Conservation (phyloP, 2,888 invertebrate genomes). For the Lochmaea capreae region DNA sequence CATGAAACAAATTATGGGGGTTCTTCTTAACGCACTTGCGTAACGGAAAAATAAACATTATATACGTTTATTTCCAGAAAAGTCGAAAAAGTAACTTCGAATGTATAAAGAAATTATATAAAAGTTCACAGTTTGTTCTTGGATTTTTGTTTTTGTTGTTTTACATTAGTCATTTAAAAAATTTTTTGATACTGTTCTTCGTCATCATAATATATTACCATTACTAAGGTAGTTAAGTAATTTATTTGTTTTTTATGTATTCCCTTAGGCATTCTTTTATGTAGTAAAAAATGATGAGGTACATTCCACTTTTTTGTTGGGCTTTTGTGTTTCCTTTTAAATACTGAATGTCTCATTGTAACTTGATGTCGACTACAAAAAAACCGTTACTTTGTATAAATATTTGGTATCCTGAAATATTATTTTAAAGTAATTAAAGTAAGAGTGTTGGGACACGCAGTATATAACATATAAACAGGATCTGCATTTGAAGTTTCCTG, state of each 20-base stretch:
- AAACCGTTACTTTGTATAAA: background rate
- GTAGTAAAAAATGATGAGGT: conserved; percentile 51
- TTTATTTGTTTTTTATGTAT: conserved; percentile 56
- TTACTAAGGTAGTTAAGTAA: conserved; percentile 53
- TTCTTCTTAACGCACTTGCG: too few species aligned
- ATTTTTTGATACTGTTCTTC: conserved; percentile 56
- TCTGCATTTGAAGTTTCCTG: conserved; percentile 53
- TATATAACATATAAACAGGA: conserved; percentile 37
- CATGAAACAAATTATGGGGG: too few species aligned
- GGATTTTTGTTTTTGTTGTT: conserved; percentile 47
- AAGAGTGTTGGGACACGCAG: conserved; percentile 16
- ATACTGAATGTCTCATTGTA: conserved; percentile 31
- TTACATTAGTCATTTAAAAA: conserved; percentile 48
- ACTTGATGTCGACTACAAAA: background rate
- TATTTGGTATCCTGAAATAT: background rate
- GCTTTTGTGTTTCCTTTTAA: conserved; percentile 39
- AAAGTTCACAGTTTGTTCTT: conserved; percentile 48
- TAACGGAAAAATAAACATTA: too few species aligned
- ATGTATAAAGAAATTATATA: conserved; percentile 31
- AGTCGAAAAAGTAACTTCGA: background rate
- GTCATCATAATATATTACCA: conserved; percentile 51
- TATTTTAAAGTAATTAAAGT: background rate
- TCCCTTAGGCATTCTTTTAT: conserved; percentile 55
- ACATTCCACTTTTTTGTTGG: conserved; percentile 60
- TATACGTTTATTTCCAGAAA: background rate